These are phyloP conservation scores for Chondrosia reniformis DNA, from an alignment of 37 sponge, comb jelly and placozoan species.

Conservation along the genomic window DNA sequence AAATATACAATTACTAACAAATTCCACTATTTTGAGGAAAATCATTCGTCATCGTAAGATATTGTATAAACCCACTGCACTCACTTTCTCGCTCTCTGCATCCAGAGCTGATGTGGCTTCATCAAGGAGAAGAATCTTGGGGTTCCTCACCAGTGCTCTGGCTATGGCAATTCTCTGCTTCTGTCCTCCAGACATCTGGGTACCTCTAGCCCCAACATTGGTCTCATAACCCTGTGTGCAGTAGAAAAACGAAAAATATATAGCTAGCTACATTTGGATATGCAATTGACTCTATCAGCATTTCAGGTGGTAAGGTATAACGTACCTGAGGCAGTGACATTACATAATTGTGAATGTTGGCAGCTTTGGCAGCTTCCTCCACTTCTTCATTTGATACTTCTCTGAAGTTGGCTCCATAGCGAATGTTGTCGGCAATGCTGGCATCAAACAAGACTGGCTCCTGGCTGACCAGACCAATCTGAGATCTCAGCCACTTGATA, in stretches of 20 bases:
- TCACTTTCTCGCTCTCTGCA: conserved; percentile 88
- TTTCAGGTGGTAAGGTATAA: no score
- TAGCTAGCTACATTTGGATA: no score
- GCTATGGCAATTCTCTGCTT: conserved; percentile 91
- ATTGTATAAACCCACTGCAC: no score
- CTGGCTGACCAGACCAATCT: conserved; percentile 87
- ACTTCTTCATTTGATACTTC: conserved; percentile 82
- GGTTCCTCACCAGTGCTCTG: conserved; percentile 81
- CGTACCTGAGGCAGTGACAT: conserved; percentile 75
- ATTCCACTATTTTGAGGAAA: no score
- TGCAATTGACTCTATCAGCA: no score
- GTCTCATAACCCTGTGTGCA: conserved; percentile 68
- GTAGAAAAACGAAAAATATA: neutral
- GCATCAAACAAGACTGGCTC: conserved; percentile 85
- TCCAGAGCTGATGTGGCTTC: conserved; percentile 93
- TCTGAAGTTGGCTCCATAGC: conserved; percentile 81
- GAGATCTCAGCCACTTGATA: conserved; percentile 67
- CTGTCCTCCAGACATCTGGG: conserved; percentile 89
- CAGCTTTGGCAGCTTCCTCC: conserved; percentile 72
- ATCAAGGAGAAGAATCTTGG: conserved; percentile 85
- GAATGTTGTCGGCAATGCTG: conserved; percentile 90
- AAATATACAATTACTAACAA: no score
- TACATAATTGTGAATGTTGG: conserved; percentile 94
- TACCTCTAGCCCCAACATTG: conserved; percentile 68
- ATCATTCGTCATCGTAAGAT: no score